These are phyloP conservation scores for Marmota flaviventris DNA, from an alignment of 2,113 vertebrate genomes.

Conservation along the genomic window DNA sequence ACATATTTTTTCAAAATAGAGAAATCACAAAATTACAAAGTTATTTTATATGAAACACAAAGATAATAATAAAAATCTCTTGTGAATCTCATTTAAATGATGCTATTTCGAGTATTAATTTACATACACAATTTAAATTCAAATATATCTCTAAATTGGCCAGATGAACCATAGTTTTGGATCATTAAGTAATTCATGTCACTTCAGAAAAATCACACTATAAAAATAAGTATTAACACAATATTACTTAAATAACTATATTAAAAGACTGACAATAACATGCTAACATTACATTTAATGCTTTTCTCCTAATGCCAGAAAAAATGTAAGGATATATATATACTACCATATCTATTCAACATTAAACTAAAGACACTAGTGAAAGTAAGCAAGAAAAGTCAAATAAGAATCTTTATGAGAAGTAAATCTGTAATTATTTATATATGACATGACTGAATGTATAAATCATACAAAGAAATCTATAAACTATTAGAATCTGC, in stretches of 20 bases:
- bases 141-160: conserved; percentile 22
- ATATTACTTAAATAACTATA: background rate
- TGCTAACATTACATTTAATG: background rate
- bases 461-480: background rate
- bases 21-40: background rate
- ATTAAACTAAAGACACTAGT: background rate
- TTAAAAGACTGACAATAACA: background rate
- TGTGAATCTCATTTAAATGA: background rate
- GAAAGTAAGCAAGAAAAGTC: conserved; percentile 33
- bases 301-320: background rate
- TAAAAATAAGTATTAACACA: background rate
- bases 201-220: conserved; percentile 14
- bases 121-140: conserved; percentile 25
- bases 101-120: conserved; percentile 45
- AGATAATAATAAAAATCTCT: background rate
- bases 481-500: background rate
- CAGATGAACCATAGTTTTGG: background rate
- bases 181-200: background rate
- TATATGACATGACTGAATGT: background rate
- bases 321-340: background rate
- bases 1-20: background rate
- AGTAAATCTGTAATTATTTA: background rate
- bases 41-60: conserved; percentile 49
- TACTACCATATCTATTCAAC: background rate
- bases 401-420: background rate